These are phyloP conservation scores for Ochotona curzoniae DNA, from an alignment of 2,113 vertebrate genomes.

Conservation along the genomic window DNA sequence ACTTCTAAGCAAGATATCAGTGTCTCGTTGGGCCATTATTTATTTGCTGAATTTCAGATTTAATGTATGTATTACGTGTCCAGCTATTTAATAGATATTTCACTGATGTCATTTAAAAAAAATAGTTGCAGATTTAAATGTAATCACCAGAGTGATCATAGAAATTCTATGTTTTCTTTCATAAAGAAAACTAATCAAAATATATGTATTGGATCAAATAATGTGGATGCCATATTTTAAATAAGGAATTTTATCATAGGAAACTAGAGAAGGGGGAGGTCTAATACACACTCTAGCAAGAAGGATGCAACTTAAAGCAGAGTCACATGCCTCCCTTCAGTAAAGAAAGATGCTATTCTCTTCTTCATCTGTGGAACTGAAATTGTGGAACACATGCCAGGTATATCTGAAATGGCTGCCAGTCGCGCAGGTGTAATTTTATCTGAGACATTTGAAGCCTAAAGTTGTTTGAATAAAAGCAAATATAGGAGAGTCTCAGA, in stretches of 20 bases:
- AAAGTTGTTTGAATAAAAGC: not conserved
- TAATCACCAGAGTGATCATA: conserved; percentile 34
- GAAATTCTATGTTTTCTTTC: conserved; percentile 51
- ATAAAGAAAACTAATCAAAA: conserved; percentile 52
- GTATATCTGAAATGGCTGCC: conserved; percentile 12
- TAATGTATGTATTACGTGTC: conserved; percentile 26
- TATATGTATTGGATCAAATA: not conserved
- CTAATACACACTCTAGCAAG: not conserved
- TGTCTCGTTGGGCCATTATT: not conserved
- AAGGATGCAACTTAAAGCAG: not conserved
- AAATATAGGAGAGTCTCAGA: not conserved
- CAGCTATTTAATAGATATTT: conserved; percentile 32
- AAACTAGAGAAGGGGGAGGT: conserved; percentile 14
- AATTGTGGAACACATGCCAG: not conserved
- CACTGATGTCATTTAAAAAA: not conserved
- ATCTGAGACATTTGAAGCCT: not conserved
- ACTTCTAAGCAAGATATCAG: not conserved
- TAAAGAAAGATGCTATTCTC: conserved; percentile 9
- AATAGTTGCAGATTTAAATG: not conserved
- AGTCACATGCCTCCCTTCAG: conserved; percentile 33
- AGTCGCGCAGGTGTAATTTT: not conserved
- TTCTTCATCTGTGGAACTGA: conserved; percentile 4
- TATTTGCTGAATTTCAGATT: conserved; percentile 41
- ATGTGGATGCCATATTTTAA: conserved; percentile 24
- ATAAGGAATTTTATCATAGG: conserved; percentile 53